Evolutionary conservation across 2,797 vertebrate genomes (phyloP).

Genomic region (Botia almorhae): DNA sequence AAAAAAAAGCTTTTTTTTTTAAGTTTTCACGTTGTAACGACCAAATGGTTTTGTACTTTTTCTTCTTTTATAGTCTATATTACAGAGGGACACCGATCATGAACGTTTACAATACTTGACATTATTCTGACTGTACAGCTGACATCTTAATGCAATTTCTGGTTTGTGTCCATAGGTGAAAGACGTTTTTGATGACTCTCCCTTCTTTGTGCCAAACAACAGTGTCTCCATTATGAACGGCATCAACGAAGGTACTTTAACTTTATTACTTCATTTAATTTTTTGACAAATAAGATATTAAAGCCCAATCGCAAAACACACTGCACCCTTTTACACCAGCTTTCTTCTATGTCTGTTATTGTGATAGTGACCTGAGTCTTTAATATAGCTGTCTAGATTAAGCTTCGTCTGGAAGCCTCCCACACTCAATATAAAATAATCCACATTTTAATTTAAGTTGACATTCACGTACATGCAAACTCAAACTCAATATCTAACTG

Average conservation of each 20-base stretch:
- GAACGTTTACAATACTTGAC: not conserved
- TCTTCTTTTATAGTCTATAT: not conserved
- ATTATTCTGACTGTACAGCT: not conserved
- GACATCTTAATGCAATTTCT: not conserved
- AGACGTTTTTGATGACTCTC: constrained; percentile 89
- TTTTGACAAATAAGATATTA: not conserved
- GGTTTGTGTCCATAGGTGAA: constrained; percentile 78
- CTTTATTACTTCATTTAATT: not conserved
- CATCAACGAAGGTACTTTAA: constrained; percentile 87
- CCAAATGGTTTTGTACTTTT: constrained; percentile 1
- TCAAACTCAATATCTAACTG: constrained; percentile 66
- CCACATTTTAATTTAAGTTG: constrained; percentile 68
- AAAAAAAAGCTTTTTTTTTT: constrained; percentile 36
- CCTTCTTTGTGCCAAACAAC: constrained; percentile 91
- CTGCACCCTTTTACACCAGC: not conserved
- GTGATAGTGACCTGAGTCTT: constrained; percentile 33
- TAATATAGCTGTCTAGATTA: constrained; percentile 41
- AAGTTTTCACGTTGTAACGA: constrained; percentile 33
- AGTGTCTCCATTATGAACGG: constrained; percentile 96
- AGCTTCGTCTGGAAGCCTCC: constrained; percentile 63
- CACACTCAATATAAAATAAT: constrained; percentile 70
- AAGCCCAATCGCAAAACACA: not conserved
- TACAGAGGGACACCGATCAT: constrained; percentile 21
- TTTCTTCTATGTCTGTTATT: constrained; percentile 29
- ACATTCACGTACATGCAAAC: constrained; percentile 64